Percentiles rank a stretch among this genome's conserved stretches.
Evolutionary conservation across 2,888 invertebrate genomes (phyloP).

Genomic region (Siphlonurus alternatus): DNA sequence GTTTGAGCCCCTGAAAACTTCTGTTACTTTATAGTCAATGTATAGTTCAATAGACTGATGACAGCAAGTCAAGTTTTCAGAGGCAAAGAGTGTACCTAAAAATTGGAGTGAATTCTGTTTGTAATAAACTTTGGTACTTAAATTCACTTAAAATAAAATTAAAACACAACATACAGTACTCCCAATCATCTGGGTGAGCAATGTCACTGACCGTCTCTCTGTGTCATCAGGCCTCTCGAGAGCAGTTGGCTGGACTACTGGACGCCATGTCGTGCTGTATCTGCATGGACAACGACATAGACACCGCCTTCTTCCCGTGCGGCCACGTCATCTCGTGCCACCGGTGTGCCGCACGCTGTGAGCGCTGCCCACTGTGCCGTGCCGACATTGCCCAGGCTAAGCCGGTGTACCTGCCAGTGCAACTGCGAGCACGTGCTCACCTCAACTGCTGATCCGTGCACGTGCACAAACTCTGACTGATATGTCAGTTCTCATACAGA

Average conservation of each 20-base stretch:
- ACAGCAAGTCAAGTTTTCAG: too few species aligned
- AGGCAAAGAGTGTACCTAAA: too few species aligned
- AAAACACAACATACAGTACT: not conserved
- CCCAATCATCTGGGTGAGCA: too few species aligned
- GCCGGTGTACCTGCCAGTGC: constrained; percentile 45
- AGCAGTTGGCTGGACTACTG: constrained; percentile 34
- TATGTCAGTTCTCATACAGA: too few species aligned
- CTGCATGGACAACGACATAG: constrained; percentile 71
- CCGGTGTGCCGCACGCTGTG: constrained; percentile 55
- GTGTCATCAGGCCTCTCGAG: constrained; percentile 33
- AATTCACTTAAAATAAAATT: not conserved
- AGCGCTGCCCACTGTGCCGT: constrained; percentile 59
- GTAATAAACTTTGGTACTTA: too few species aligned
- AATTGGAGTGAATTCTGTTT: too few species aligned
- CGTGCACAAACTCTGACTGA: too few species aligned
- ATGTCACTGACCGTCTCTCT: constrained; percentile 7
- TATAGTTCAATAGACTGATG: too few species aligned
- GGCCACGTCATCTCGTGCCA: constrained; percentile 73
- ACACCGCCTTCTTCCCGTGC: constrained; percentile 74
- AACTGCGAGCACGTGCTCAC: too few species aligned
- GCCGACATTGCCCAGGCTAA: constrained; percentile 49
- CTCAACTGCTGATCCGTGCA: too few species aligned
- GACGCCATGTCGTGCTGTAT: constrained; percentile 68
- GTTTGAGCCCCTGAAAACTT: too few species aligned
- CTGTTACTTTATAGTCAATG: too few species aligned